Percentiles rank a stretch among this genome's conserved stretches.
Conservation (phyloP, 1,140 invertebrate species). For the Brachionus sp. region DNA sequence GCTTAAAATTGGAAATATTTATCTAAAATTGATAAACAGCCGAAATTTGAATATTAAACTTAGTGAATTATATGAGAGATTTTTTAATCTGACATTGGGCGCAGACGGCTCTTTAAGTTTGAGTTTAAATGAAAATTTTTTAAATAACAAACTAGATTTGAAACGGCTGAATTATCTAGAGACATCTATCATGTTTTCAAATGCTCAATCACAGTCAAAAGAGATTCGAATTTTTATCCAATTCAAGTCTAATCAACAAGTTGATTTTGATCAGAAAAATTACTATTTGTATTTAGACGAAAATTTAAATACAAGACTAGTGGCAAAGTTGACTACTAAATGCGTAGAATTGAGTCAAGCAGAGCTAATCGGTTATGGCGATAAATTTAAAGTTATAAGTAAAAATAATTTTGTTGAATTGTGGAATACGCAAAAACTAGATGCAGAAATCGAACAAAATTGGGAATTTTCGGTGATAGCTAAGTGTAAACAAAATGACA, state of each 20-base stretch:
- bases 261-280: neutral
- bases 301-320: neutral
- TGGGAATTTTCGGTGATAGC: neutral
- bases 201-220: neutral
- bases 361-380: neutral
- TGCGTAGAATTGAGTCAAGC: neutral
- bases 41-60: neutral
- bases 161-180: neutral
- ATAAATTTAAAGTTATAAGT: neutral
- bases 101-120: neutral
- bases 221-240: neutral
- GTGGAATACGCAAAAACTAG: neutral
- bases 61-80: neutral
- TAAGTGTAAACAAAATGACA: neutral
- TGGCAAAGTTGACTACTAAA: neutral
- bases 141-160: neutral
- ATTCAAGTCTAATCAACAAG: neutral
- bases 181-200: neutral
- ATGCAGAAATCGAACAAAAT: neutral
- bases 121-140: neutral
- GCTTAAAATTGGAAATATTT: neutral
- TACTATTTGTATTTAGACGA: neutral
- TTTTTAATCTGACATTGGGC: conserved; percentile 8
- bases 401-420: neutral
- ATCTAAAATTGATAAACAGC: neutral